phyloP scores from a whole-genome alignment of 1,140 invertebrate species.

The Hyposmocoma kahamanoa region DNA sequence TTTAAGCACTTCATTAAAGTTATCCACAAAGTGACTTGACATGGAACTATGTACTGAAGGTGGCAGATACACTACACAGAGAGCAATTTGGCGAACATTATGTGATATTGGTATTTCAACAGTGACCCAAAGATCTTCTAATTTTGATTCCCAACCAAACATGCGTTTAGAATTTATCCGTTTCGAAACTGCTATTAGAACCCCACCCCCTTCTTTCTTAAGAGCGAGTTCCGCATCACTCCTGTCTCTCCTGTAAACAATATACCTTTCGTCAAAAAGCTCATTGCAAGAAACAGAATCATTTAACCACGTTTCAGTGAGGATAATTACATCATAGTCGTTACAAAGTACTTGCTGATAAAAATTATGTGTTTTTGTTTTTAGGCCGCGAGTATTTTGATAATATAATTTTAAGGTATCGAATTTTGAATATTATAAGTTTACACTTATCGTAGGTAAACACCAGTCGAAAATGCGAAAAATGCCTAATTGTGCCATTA shows the following conservation, averaged over 20 bases:
- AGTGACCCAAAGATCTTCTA: too few species aligned
- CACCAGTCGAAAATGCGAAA: too few species aligned
- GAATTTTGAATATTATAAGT: too few species aligned
- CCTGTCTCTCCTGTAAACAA: not conserved
- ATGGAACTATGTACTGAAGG: conserved; percentile 2
- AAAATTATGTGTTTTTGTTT: not conserved
- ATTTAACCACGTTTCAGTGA: not conserved
- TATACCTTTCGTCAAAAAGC: not conserved
- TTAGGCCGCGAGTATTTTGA: not conserved
- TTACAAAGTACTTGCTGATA: not conserved
- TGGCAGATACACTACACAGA: conserved; percentile 14
- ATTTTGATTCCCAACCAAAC: too few species aligned
- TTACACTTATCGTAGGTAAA: too few species aligned
- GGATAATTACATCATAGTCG: not conserved
- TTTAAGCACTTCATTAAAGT: conserved; percentile 1
- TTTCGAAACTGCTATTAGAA: not conserved
- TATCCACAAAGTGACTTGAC: conserved; percentile 4
- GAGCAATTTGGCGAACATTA: not conserved
- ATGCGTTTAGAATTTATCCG: too few species aligned
- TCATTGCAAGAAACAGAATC: not conserved
- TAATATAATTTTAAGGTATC: too few species aligned
- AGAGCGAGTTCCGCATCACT: not conserved
- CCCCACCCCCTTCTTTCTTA: not conserved
- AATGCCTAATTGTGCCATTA: too few species aligned
- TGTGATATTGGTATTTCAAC: too few species aligned